Evolutionary conservation across 2,888 invertebrate species (phyloP).

Genomic region (Cosmia pyralina): DNA sequence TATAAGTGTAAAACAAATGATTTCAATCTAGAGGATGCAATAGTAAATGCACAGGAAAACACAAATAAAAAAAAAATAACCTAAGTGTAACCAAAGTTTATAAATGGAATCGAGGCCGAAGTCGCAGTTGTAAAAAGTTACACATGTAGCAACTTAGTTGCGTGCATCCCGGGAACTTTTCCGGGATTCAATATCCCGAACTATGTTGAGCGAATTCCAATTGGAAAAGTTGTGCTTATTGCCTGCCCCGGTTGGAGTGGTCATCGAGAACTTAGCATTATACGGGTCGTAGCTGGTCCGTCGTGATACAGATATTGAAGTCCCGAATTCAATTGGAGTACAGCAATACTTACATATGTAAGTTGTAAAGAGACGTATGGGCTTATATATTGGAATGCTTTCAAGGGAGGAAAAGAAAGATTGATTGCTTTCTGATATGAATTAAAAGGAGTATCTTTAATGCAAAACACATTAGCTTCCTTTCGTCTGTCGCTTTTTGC

Average conservation of each 20-base stretch:
- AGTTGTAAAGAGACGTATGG: constrained; percentile 23
- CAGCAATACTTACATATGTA: not conserved
- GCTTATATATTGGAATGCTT: constrained; percentile 45
- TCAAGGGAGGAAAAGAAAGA: constrained; percentile 45
- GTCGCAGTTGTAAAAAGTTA: constrained; percentile 52
- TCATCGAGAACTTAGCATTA: constrained; percentile 35
- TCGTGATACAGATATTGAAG: constrained; percentile 32
- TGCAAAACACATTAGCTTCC: not conserved
- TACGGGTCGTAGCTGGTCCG: constrained; percentile 12
- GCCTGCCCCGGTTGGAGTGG: constrained; percentile 49
- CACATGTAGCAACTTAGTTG: constrained; percentile 50
- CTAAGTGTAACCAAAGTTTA: constrained; percentile 28
- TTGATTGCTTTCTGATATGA: constrained; percentile 36
- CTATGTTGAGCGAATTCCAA: constrained; percentile 68
- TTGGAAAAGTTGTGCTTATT: constrained; percentile 71
- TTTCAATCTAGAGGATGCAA: not conserved
- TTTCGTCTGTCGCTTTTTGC: not conserved
- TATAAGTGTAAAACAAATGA: not conserved
- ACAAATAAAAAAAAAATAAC: constrained; percentile 26
- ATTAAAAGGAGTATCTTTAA: constrained; percentile 19
- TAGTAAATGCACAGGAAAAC: constrained; percentile 19
- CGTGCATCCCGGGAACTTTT: constrained; percentile 45
- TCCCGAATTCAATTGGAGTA: constrained; percentile 22
- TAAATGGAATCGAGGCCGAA: constrained; percentile 40
- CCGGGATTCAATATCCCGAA: constrained; percentile 65